Conservation (phyloP, 2,797 vertebrate species). For the Mus caroli region DNA sequence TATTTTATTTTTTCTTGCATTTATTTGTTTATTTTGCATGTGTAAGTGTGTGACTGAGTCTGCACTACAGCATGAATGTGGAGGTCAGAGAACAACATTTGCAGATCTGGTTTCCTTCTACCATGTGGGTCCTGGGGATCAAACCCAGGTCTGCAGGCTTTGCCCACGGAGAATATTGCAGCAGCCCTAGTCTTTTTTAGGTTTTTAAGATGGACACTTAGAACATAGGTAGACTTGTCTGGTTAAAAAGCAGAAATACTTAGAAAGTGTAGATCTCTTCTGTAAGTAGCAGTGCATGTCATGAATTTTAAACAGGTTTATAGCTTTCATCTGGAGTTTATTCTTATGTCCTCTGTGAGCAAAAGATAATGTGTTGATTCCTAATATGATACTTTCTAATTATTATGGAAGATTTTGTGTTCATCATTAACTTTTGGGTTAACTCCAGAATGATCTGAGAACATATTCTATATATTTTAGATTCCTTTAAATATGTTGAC, state of each 20-base stretch:
- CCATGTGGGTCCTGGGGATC: background rate
- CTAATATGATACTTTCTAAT: background rate
- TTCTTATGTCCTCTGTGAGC: background rate
- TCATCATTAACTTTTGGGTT: background rate
- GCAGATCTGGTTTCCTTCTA: background rate
- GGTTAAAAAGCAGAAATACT: background rate
- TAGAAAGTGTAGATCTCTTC: background rate
- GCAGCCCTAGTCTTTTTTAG: background rate
- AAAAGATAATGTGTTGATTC: slow-evolving; percentile 22
- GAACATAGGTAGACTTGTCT: background rate
- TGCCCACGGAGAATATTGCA: background rate
- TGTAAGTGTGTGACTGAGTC: background rate
- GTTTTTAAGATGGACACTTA: background rate
- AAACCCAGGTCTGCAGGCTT: background rate
- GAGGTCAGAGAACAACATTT: background rate
- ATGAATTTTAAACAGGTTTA: background rate
- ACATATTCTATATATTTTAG: background rate
- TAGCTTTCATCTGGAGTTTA: background rate
- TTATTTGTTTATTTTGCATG: background rate
- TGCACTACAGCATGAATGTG: background rate
- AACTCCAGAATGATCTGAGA: background rate
- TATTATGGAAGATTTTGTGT: background rate
- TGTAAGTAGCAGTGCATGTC: background rate
- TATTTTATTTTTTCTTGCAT: background rate
- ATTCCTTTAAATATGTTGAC: background rate